phyloP scores from a whole-genome alignment of 53 echinoderm and acorn worm species.

The Echinarachnius parma region DNA sequence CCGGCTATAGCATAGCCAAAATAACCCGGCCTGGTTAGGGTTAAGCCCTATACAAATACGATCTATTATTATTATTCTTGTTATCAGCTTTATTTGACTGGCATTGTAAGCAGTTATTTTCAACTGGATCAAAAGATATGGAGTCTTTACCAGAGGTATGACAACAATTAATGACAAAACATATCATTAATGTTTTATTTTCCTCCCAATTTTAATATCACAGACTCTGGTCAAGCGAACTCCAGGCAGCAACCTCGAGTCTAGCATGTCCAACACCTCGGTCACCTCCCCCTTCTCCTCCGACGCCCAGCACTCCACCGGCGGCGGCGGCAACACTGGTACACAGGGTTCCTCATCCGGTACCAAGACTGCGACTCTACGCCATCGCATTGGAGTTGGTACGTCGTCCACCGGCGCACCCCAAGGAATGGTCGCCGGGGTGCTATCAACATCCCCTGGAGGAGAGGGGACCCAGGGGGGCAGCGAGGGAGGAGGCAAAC shows the following conservation, averaged over 20 bases:
- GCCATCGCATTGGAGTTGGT: conserved; percentile 46
- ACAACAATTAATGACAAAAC: neutral
- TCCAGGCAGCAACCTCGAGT: conserved; percentile 90
- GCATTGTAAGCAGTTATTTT: no score
- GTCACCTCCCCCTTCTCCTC: conserved; percentile 86
- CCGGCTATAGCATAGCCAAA: no score
- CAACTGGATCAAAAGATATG: no score
- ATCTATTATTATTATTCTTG: no score
- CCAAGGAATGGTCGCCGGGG: no score
- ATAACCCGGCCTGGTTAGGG: no score
- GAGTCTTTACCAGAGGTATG: neutral
- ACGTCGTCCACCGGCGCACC: conserved; percentile 5
- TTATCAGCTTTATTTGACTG: no score
- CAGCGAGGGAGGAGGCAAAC: conserved; percentile 23
- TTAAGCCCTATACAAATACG: no score
- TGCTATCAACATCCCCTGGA: no score
- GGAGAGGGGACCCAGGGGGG: neutral
- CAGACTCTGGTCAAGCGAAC: conserved; percentile 91
- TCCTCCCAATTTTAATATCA: neutral
- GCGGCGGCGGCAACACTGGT: conserved; percentile 36
- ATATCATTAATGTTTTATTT: neutral
- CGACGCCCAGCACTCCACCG: conserved; percentile 22
- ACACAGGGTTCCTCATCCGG: conserved; percentile 29
- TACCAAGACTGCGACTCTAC: conserved; percentile 35
- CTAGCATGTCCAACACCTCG: conserved; percentile 79